Percentiles rank a stretch among this genome's conserved stretches.
These are phyloP conservation scores for Carcinoscorpius rotundicauda DNA, from an alignment of 1,140 invertebrate genomes.

Conservation along the genomic window DNA sequence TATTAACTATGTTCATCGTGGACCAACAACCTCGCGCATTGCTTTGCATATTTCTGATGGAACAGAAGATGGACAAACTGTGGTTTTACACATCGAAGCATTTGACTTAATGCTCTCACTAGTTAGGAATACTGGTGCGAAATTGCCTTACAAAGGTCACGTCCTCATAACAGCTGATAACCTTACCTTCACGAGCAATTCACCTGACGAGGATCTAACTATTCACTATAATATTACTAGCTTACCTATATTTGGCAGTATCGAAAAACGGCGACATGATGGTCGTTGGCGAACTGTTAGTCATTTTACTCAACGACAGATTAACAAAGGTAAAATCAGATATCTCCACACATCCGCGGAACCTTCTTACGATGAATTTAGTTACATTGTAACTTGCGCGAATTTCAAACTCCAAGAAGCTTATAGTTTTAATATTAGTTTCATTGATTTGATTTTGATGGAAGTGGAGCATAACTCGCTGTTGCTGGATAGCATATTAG, in stretches of 20 bases:
- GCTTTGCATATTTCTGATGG: conserved; percentile 64
- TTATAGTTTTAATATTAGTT: conserved; percentile 70
- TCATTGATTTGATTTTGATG: conserved; percentile 55
- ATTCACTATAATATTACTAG: conserved; percentile 39
- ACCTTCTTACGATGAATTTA: conserved; percentile 24
- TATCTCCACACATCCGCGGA: conserved; percentile 29
- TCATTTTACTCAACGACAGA: conserved; percentile 66
- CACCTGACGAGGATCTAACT: conserved; percentile 61
- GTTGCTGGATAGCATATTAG: conserved; percentile 49
- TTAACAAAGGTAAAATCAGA: conserved; percentile 42
- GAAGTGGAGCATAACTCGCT: conserved; percentile 36
- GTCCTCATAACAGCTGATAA: conserved; percentile 61
- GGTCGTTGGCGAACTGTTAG: conserved; percentile 56
- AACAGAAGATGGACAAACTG: conserved; percentile 54
- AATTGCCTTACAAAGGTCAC: conserved; percentile 64
- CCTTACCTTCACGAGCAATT: conserved; percentile 73
- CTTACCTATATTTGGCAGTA: conserved; percentile 33
- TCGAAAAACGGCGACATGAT: conserved; percentile 34
- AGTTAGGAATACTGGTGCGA: conserved; percentile 61
- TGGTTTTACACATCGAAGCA: conserved; percentile 56
- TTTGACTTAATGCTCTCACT: conserved; percentile 62
- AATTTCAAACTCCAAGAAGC: conserved; percentile 46
- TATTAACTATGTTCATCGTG: conserved; percentile 49
- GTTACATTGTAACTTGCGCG: conserved; percentile 29
- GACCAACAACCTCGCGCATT: conserved; percentile 23